Percentiles rank a stretch among this genome's conserved stretches.
These are phyloP conservation scores for Heterohyrax brucei DNA, from an alignment of 2,797 vertebrate species.

Conservation along the genomic window DNA sequence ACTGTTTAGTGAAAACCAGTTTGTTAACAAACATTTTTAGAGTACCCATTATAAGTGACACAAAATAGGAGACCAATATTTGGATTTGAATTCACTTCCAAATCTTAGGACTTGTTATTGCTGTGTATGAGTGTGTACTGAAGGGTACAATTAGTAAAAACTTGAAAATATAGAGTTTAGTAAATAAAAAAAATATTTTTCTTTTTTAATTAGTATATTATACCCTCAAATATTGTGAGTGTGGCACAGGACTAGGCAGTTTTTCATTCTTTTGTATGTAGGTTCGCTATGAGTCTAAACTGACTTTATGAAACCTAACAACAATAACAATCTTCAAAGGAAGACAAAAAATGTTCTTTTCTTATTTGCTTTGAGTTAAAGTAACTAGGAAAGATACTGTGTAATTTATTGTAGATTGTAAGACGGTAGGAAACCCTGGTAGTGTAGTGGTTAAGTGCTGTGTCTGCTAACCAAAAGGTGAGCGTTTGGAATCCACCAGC, in stretches of 20 bases:
- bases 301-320: too few species aligned
- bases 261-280: too few species aligned
- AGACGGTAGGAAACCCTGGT: not conserved
- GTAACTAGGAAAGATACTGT: not conserved
- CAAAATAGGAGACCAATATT: conserved; percentile 66
- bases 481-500: too few species aligned
- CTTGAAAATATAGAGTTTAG: conserved; percentile 54
- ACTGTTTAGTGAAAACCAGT: conserved; percentile 77
- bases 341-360: conserved; percentile 39
- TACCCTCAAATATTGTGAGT: too few species aligned
- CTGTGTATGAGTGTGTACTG: not conserved
- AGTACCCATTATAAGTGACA: conserved; percentile 60
- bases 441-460: too few species aligned
- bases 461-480: too few species aligned
- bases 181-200: not conserved
- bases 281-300: too few species aligned
- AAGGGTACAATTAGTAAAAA: conserved; percentile 27
- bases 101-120: conserved; percentile 49
- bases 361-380: conserved; percentile 44
- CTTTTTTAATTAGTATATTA: not conserved
- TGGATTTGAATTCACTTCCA: conserved; percentile 59
- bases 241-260: too few species aligned
- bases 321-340: not conserved
- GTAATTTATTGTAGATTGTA: conserved; percentile 51
- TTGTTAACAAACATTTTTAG: conserved; percentile 69